These are phyloP conservation scores for Poeciliopsis prolifica DNA, from an alignment of 2,113 vertebrate species.

Conservation along the genomic window DNA sequence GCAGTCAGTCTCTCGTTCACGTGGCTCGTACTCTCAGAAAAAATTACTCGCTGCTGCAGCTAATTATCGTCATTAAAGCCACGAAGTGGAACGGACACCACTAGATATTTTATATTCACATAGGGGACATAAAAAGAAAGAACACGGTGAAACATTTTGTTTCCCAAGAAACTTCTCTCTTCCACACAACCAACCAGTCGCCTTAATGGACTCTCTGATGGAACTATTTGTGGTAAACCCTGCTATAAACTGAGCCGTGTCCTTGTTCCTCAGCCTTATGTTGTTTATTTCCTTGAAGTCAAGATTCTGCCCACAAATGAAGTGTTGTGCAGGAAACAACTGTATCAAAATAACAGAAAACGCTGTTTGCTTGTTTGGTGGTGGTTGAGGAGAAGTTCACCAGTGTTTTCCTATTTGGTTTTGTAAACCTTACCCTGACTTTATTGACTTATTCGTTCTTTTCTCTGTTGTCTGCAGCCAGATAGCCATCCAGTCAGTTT, in stretches of 20 bases:
- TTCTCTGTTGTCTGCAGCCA: neutral
- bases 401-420: neutral
- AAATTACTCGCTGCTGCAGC: no score
- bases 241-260: neutral
- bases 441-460: neutral
- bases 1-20: no score
- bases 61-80: no score
- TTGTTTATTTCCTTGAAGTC: neutral
- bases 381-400: neutral
- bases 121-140: no score
- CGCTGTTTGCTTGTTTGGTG: neutral
- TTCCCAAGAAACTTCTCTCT: neutral
- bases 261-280: neutral
- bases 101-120: no score
- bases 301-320: neutral
- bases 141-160: no score
- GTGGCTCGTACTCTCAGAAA: no score
- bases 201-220: neutral
- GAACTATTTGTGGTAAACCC: neutral
- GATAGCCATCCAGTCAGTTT: neutral
- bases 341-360: neutral
- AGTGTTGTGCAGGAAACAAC: neutral
- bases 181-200: neutral
- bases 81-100: no score
- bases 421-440: neutral